phyloP scores from a whole-genome alignment of 2,888 invertebrate species.

The Meta bourneti region DNA sequence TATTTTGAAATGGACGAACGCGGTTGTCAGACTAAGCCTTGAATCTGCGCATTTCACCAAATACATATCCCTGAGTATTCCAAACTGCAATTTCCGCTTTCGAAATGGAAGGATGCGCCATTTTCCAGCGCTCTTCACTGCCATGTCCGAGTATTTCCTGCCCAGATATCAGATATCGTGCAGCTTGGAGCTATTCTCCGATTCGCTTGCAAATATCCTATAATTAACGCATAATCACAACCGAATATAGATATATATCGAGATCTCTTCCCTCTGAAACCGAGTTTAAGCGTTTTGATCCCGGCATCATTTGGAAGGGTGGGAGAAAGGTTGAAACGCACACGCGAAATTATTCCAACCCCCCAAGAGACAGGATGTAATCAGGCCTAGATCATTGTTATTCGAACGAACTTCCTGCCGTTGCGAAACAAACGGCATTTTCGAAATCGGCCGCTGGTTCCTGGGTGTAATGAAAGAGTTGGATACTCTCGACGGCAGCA shows the following conservation, averaged over 20 bases:
- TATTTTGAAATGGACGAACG: no score
- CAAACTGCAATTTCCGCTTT: conserved; percentile 8
- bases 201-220: conserved; percentile 19
- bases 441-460: conserved; percentile 3
- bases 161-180: background rate
- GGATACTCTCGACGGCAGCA: background rate
- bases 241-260: background rate
- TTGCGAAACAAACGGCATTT: conserved; percentile 13
- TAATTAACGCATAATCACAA: conserved; percentile 26
- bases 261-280: background rate
- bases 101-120: background rate
- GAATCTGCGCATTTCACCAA: background rate
- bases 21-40: no score
- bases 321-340: background rate
- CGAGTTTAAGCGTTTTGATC: conserved; percentile 20
- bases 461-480: conserved; percentile 6
- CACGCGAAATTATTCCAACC: conserved; percentile 21
- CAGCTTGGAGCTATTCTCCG: conserved; percentile 5
- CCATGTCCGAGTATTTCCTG: background rate
- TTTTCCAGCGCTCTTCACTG: background rate
- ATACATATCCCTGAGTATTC: background rate
- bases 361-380: conserved; percentile 43
- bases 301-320: background rate
- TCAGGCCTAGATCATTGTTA: conserved; percentile 44
- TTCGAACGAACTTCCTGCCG: conserved; percentile 20